Percentiles rank a stretch among this genome's conserved stretches.
These are phyloP conservation scores for Volucella inanis DNA, from an alignment of 2,888 invertebrate species.

Conservation along the genomic window DNA sequence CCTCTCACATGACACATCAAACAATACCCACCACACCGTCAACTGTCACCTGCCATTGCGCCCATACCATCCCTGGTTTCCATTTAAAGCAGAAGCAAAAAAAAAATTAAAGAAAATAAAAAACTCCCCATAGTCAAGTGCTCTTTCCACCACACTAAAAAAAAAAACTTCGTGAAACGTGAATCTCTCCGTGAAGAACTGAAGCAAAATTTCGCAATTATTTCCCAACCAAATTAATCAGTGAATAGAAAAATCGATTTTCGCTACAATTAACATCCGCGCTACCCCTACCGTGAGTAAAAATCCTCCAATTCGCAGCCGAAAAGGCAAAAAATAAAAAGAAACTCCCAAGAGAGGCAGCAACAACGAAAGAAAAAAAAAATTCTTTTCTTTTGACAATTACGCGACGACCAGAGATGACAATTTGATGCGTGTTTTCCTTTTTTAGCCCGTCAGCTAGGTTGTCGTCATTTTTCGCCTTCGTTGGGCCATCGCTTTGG, in stretches of 20 bases:
- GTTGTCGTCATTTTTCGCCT: slow-evolving; percentile 73
- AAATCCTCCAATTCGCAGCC: not conserved
- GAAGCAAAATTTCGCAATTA: slow-evolving; percentile 54
- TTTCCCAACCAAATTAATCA: slow-evolving; percentile 26
- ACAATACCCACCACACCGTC: not conserved
- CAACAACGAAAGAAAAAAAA: slow-evolving; percentile 22
- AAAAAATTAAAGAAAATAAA: slow-evolving; percentile 9
- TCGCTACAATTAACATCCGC: not conserved
- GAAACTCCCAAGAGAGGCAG: slow-evolving; percentile 23
- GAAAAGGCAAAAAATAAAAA: slow-evolving; percentile 21
- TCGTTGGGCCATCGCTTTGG: slow-evolving; percentile 38
- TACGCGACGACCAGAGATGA: slow-evolving; percentile 70
- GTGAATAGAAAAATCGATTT: slow-evolving; percentile 44
- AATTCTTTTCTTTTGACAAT: slow-evolving; percentile 61
- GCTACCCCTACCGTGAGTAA: not conserved
- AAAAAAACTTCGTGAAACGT: slow-evolving; percentile 63
- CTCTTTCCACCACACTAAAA: slow-evolving; percentile 56
- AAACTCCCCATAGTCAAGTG: slow-evolving; percentile 61
- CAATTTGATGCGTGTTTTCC: slow-evolving; percentile 73
- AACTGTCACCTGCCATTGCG: slow-evolving; percentile 36
- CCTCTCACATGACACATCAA: slow-evolving; percentile 1
- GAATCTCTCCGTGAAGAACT: slow-evolving; percentile 59
- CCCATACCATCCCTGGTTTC: slow-evolving; percentile 46
- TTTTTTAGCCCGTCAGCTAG: slow-evolving; percentile 69
- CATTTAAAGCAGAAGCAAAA: not conserved